phyloP scores from a whole-genome alignment of 2,888 invertebrate genomes.

The Odontomyia ornata region DNA sequence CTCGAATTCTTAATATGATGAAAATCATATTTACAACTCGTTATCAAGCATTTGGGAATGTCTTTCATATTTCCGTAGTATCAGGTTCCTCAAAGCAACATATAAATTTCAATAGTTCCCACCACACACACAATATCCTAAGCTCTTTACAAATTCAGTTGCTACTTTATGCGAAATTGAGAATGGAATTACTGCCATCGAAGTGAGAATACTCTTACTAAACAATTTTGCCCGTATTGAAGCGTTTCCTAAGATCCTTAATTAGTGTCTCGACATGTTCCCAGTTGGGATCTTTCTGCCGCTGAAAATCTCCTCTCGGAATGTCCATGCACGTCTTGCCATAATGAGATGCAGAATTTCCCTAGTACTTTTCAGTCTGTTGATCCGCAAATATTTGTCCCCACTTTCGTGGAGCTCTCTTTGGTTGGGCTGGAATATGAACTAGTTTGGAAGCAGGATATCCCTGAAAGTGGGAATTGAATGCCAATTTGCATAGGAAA shows the following conservation, averaged over 20 bases:
- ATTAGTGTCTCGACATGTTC: constrained; percentile 49
- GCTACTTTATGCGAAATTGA: not conserved
- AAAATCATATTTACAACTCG: no score
- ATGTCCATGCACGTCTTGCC: constrained; percentile 46
- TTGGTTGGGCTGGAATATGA: not conserved
- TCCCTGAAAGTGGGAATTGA: constrained; percentile 28
- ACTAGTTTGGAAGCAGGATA: constrained; percentile 10
- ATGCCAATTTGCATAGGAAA: constrained; percentile 48
- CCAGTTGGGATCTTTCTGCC: constrained; percentile 44
- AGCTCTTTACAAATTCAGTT: not conserved
- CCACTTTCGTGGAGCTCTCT: constrained; percentile 26
- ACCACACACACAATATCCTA: no score
- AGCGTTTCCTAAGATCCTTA: constrained; percentile 46
- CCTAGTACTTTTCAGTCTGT: constrained; percentile 48
- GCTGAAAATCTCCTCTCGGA: constrained; percentile 46
- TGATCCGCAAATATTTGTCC: constrained; percentile 50
- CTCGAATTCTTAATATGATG: no score
- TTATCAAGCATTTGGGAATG: no score
- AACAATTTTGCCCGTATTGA: constrained; percentile 9
- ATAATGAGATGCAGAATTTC: constrained; percentile 49
- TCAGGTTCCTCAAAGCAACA: no score
- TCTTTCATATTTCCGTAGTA: no score
- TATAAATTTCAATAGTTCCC: no score
- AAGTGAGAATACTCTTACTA: not conserved
- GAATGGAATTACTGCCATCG: not conserved